These are phyloP conservation scores for Myiozetetes cayanensis DNA, from an alignment of 2,113 vertebrate species.

Conservation along the genomic window DNA sequence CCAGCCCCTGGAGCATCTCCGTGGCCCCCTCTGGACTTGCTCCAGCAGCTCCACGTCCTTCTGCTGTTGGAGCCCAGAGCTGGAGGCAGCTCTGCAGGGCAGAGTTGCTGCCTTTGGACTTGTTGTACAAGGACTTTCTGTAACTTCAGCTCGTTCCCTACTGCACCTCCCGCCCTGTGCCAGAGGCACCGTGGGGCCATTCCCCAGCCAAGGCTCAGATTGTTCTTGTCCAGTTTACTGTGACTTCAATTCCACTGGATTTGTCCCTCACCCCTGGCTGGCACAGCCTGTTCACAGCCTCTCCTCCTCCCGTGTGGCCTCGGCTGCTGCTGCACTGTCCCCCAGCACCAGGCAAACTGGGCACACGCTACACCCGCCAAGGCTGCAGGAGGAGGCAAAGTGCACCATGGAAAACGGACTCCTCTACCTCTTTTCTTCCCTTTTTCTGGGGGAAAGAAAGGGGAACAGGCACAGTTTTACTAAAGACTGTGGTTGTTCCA, in stretches of 20 bases:
- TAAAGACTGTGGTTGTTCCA: neutral
- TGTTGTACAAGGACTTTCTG: rapidly evolving
- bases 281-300: neutral
- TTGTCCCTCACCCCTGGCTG: neutral
- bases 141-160: too few relatives aligned
- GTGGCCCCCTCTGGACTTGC: neutral
- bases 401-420: rapidly evolving
- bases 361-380: too few relatives aligned
- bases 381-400: neutral
- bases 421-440: rapidly evolving
- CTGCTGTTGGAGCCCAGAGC: neutral
- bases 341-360: neutral
- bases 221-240: neutral
- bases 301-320: neutral
- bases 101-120: neutral
- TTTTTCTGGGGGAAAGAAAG: neutral
- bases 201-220: neutral
- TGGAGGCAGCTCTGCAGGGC: neutral
- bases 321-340: neutral
- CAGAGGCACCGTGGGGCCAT: neutral
- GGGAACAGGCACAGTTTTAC: neutral
- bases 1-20: neutral
- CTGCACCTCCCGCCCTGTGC: rapidly evolving
- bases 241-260: neutral
- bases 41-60: neutral